These are phyloP conservation scores for Gopherus flavomarginatus DNA, from an alignment of 2,113 vertebrate species.

Conservation along the genomic window DNA sequence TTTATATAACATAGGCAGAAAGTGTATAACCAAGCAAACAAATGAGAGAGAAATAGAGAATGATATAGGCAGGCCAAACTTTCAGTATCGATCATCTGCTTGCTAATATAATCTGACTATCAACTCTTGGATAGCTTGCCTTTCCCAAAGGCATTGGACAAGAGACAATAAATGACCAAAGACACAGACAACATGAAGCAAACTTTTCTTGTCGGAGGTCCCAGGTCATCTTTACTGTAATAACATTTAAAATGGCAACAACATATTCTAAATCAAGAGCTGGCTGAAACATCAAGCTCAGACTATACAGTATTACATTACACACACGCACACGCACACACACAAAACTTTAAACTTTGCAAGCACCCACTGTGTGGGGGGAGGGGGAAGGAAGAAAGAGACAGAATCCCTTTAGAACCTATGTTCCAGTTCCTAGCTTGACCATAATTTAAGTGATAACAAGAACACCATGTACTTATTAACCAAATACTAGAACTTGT, in stretches of 20 bases:
- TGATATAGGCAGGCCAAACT: neutral
- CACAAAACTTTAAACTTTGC: neutral
- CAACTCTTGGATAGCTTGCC: neutral
- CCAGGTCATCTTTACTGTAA: neutral
- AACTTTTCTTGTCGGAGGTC: neutral
- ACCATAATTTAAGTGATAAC: neutral
- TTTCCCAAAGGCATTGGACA: fast-evolving
- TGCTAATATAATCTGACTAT: fast-evolving
- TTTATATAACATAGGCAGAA: neutral
- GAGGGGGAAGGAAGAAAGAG: slow-evolving; percentile 3
- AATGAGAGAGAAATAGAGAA: neutral
- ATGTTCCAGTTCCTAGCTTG: slow-evolving; percentile 22
- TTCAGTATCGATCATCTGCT: neutral
- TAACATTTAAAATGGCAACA: neutral
- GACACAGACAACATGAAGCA: neutral
- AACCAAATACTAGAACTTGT: neutral
- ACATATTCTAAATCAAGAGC: neutral
- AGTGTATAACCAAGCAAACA: neutral
- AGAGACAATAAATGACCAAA: neutral
- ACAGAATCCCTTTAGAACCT: slow-evolving; percentile 3
- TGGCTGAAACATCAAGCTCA: neutral
- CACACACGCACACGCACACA: no score
- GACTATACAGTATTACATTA: neutral
- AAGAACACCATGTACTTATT: slow-evolving; percentile 26
- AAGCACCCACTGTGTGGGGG: slow-evolving; percentile 15